Percentiles rank a stretch among this genome's conserved stretches.
Evolutionary conservation across 2,113 vertebrate species (phyloP).

Genomic region (Falcunculus frontatus): DNA sequence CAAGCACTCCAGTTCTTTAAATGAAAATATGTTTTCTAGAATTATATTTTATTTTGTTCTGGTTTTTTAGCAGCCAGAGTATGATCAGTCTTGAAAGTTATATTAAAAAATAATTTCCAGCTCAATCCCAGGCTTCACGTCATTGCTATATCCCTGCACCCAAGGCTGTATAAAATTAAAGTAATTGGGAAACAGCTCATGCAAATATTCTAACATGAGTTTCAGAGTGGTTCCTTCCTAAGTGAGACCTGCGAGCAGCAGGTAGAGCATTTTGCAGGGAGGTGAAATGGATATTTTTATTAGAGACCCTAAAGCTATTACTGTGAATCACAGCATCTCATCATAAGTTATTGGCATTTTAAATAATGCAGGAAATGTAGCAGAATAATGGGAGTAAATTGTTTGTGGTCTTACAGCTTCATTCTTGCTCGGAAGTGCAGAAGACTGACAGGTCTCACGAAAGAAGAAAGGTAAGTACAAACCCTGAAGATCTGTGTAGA

Average conservation of each 20-base stretch:
- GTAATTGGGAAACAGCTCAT: not conserved
- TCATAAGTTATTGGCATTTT: not conserved
- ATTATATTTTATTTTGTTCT: not conserved
- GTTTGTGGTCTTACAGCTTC: conserved; percentile 76
- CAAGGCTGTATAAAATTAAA: not conserved
- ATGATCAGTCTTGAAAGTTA: not conserved
- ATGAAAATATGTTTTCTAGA: not conserved
- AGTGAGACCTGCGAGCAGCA: not conserved
- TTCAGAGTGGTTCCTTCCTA: not conserved
- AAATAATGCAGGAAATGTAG: not conserved
- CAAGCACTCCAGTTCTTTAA: not conserved
- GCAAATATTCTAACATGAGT: not conserved
- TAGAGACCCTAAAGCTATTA: not conserved
- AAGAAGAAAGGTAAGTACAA: conserved; percentile 86
- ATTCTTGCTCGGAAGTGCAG: conserved; percentile 90
- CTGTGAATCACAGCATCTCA: not conserved
- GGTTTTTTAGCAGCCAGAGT: not conserved
- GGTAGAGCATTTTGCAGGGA: not conserved
- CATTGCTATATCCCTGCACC: not conserved
- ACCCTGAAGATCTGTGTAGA: not conserved
- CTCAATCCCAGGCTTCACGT: not conserved
- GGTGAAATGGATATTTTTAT: not conserved
- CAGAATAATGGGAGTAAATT: not conserved
- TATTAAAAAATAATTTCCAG: not conserved
- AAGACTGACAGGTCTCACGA: conserved; percentile 80